Evolutionary conservation across 2,113 vertebrate species (phyloP), one percentile per base, ranked within the genome.

Genomic region (Antigone vipio): DNA sequence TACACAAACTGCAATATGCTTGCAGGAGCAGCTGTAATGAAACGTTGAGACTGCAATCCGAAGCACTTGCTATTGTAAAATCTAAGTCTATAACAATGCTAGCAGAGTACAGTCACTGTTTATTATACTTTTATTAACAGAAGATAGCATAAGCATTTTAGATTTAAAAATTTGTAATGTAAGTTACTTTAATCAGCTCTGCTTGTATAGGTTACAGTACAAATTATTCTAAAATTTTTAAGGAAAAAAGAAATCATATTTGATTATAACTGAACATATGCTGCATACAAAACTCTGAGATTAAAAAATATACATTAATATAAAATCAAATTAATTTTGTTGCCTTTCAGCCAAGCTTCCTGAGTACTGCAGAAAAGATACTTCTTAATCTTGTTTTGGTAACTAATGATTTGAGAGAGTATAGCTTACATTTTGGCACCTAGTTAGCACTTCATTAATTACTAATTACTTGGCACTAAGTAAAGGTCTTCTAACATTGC

Each of bases 371-470:
- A 75, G 62, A 56, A 89, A 75, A 91, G 18, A 78, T 34, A 47
- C 13, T 68, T 84, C 68, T 92, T 15, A 49, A 67, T 92, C 32
- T 81, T 82, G 47, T 72, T 92, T 79, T 71, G 47, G 63, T 72
- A 78, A 85, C n/a, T 52, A 52, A 64, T 55, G 1, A 78, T 91
- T 75, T 91, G 40, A 93, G 78, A 72, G 30, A 68, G 2, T 63
- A 10, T 45, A 60, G 38, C 49, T 92, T 91, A 60, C 35, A 49
- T 89, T 94, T 87, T 89, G 73, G 73, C 55, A 86, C 42, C 38
- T 80, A 77, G 88, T 76, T 91, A 83, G 27, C 58, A 29, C 58
- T 85, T 93, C 23, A 58, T 89, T 88, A 89, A 89, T 94, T 93
- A 71, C 29, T 93, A 86, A 93, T 78, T 87, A 42, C 35, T 75